These are phyloP conservation scores for Lasioglossum lativentre DNA, from an alignment of 2,888 invertebrate species.

Conservation along the genomic window DNA sequence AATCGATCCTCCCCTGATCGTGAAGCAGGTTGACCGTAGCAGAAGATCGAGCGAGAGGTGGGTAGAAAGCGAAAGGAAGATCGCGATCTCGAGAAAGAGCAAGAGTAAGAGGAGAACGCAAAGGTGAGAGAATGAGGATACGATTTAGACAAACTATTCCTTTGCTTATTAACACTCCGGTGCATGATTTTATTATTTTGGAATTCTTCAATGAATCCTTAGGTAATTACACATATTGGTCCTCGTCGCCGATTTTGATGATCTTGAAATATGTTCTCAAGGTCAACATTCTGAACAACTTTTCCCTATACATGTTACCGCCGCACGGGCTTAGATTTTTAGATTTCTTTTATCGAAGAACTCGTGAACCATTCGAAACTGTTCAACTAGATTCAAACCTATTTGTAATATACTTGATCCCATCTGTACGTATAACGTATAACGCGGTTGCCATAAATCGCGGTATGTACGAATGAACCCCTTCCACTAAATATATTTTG, in stretches of 20 bases:
- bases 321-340: too few species aligned
- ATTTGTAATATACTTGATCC: neutral
- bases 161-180: neutral
- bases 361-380: neutral
- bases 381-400: neutral
- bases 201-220: neutral
- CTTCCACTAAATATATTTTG: too few species aligned
- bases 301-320: too few species aligned
- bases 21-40: neutral
- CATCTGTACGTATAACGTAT: neutral
- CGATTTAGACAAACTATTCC: too few species aligned
- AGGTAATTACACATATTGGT: too few species aligned
- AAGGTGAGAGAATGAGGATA: neutral
- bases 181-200: too few species aligned
- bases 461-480: neutral
- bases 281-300: too few species aligned
- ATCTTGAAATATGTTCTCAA: too few species aligned
- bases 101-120: neutral
- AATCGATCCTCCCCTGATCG: neutral
- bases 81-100: neutral
- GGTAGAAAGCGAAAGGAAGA: constrained; percentile 9
- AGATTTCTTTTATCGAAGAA: neutral
- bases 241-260: too few species aligned
- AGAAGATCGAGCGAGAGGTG: neutral
- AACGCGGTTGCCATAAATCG: neutral